Base-by-base conservation (phyloP, 1,140 invertebrate species). In the Cotesia typhae region DNA sequence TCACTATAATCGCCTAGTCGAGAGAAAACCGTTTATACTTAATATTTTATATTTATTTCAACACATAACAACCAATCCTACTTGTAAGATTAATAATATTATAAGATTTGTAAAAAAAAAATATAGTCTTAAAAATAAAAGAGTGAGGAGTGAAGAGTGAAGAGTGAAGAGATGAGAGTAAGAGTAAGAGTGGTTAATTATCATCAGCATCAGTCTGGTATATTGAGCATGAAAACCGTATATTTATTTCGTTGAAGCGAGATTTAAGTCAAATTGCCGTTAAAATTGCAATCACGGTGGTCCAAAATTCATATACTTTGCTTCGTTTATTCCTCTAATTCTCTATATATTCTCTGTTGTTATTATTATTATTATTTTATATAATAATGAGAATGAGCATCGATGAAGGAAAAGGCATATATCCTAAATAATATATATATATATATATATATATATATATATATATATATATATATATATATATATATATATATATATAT, bases 271-370 rank as follows among this genome's bases (percentile, higher is more conserved):
- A 84, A 87, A 85, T 85, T 85, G 84, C 79, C 85, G 84, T 85
- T 83, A 86, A 86, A 87, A 87, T 86, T 86, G 83, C 84, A 85
- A 85, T 84, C 84, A 81, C 74, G 85, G 85, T 87, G 85, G 85
- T 86, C 85, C 78, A 80, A 78, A 60, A 75, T 75, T 55, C 53
- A 69, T 53, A 66, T 17, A 36, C 17, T 14, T 17, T 60, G 17
- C 35, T 63, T 60, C 59, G 38, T 63, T 12, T 63, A n/a, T 37
- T 3, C 57, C 52, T 52, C 41, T 51, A 51, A 41, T 52, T 51
- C 41, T 70, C 65, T 61, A 60, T 37, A 63, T 35, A 63, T 12
- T 28, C 1, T 9, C 17, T 35, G 2, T 28, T 28, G 9, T 28
- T 28, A 28, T 28, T 28, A 20, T 28, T 28, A 28, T 28, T 2